Percentiles rank a stretch among this genome's conserved stretches.
Evolutionary conservation across 92 coral and sea anemone genomes (phyloP).

Genomic region (Porites divaricata): DNA sequence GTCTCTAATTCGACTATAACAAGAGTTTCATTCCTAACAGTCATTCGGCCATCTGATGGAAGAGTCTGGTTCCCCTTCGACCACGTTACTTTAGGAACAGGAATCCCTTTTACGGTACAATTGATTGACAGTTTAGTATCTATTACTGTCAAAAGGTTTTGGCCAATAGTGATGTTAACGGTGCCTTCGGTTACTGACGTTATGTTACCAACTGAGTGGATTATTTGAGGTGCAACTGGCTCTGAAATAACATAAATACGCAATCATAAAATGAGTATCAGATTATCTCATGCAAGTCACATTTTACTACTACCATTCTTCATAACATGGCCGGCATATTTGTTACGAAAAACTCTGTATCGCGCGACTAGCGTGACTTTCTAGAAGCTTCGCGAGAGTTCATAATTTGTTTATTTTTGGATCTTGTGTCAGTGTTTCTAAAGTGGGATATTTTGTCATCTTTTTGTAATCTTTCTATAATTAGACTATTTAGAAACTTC

Average conservation of each 20-base stretch:
- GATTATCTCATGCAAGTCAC: no score
- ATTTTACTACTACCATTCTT: no score
- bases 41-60: slow-evolving; percentile 61
- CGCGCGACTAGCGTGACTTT: no score
- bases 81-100: slow-evolving; percentile 84
- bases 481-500: no score
- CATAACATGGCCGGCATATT: no score
- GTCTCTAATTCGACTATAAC: slow-evolving; percentile 61
- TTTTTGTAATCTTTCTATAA: no score
- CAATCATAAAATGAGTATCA: neutral
- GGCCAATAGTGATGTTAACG: slow-evolving; percentile 63
- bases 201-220: slow-evolving; percentile 31
- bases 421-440: no score
- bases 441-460: no score
- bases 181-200: slow-evolving; percentile 43
- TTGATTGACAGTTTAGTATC: slow-evolving; percentile 50
- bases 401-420: no score
- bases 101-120: slow-evolving; percentile 81
- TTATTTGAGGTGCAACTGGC: slow-evolving; percentile 59
- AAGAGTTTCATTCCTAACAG: slow-evolving; percentile 56
- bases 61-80: slow-evolving; percentile 61
- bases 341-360: no score
- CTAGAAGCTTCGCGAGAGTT: no score
- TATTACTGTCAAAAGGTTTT: slow-evolving; percentile 53
- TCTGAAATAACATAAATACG: slow-evolving; percentile 36